These are phyloP conservation scores for Ceramica pisi DNA, from an alignment of 2,888 invertebrate species.

Conservation along the genomic window DNA sequence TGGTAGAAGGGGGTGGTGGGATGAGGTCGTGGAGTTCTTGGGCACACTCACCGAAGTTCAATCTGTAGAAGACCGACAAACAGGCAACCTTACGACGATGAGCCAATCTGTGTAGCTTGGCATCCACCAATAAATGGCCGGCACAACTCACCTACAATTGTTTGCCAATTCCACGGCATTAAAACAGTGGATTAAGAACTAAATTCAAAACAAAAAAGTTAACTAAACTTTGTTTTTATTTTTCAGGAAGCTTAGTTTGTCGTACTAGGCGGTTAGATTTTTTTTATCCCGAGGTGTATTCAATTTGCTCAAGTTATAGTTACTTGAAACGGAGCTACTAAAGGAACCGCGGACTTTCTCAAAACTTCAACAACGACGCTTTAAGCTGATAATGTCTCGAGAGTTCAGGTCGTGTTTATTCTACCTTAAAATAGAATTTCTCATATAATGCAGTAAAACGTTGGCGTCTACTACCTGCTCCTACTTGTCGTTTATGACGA, in stretches of 20 bases:
- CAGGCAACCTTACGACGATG: too few species aligned
- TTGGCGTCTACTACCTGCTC: slow-evolving; percentile 18
- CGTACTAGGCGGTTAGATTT: not conserved
- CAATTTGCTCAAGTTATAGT: slow-evolving; percentile 37
- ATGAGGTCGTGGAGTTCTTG: too few species aligned
- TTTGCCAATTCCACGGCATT: slow-evolving; percentile 20
- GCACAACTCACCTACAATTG: slow-evolving; percentile 31
- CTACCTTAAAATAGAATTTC: slow-evolving; percentile 22
- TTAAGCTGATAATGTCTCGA: slow-evolving; percentile 28
- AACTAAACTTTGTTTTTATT: slow-evolving; percentile 13
- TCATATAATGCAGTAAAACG: slow-evolving; percentile 3
- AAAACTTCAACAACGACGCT: slow-evolving; percentile 43
- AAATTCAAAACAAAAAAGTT: slow-evolving; percentile 15
- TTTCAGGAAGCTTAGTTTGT: slow-evolving; percentile 20
- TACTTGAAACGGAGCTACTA: slow-evolving; percentile 37
- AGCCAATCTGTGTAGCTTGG: too few species aligned
- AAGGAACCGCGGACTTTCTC: slow-evolving; percentile 33
- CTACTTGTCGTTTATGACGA: slow-evolving; percentile 23
- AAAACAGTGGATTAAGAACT: slow-evolving; percentile 8
- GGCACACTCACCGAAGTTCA: too few species aligned
- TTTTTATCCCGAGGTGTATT: slow-evolving; percentile 22
- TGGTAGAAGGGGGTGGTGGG: too few species aligned
- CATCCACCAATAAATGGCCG: slow-evolving; percentile 34
- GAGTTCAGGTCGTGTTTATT: slow-evolving; percentile 25
- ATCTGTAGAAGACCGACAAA: too few species aligned